Percentiles rank a stretch among this genome's conserved stretches.
phyloP scores from a whole-genome alignment of 2,797 vertebrate genomes.

The Hoplostethus mediterraneus region DNA sequence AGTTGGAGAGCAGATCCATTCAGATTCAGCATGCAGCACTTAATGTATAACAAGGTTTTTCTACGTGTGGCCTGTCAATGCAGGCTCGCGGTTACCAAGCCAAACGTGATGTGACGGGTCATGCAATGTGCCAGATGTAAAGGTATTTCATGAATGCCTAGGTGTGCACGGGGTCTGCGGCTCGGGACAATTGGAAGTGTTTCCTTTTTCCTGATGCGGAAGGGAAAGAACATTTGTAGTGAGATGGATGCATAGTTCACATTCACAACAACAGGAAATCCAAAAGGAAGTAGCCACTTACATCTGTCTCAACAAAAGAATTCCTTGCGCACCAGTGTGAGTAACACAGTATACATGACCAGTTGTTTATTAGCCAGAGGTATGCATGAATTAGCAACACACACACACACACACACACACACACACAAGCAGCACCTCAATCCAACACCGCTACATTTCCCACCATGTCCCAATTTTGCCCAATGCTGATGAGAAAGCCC shows the following conservation, averaged over 20 bases:
- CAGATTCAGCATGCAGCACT: too few species aligned
- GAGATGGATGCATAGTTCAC: constrained; percentile 46
- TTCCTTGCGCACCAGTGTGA: constrained; percentile 53
- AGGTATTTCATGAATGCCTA: constrained; percentile 55
- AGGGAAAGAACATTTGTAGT: constrained; percentile 58
- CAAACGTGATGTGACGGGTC: constrained; percentile 20
- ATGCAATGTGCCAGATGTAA: constrained; percentile 16
- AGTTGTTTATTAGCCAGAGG: constrained; percentile 75
- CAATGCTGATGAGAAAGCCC: constrained; percentile 44
- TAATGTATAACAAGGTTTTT: constrained; percentile 21
- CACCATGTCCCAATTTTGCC: constrained; percentile 70
- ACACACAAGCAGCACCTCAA: neutral
- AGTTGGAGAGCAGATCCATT: constrained; percentile 30
- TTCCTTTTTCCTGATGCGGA: constrained; percentile 77
- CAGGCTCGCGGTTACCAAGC: constrained; percentile 18
- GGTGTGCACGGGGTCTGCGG: constrained; percentile 25
- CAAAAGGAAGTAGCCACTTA: constrained; percentile 76
- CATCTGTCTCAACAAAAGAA: constrained; percentile 64
- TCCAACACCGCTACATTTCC: constrained; percentile 9
- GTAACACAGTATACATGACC: constrained; percentile 18
- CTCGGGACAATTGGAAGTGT: constrained; percentile 63
- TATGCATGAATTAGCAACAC: constrained; percentile 37
- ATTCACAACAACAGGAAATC: constrained; percentile 82
- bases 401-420: constrained; percentile 17
- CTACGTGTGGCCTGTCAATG: constrained; percentile 5